Evolutionary conservation across 30 jellyfish, hydroid and myxozoan genomes (phyloP).

Genomic region (Hydractinia symbiolongicarpus): DNA sequence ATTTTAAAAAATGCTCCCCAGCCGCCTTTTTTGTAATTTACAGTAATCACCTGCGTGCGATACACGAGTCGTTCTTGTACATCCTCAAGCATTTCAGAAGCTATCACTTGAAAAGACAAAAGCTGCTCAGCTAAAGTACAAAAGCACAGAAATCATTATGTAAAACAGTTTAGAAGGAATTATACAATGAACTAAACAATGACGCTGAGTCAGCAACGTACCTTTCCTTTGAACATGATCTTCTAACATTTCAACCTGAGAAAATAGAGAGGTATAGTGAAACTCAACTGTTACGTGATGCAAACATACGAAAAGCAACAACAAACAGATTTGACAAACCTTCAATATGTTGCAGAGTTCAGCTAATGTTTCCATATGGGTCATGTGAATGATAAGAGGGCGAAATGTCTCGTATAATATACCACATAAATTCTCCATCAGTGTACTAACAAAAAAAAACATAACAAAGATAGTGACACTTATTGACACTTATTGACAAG

Average conservation of each 20-base stretch:
- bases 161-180: background rate
- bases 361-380: conserved; percentile 96
- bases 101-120: conserved; percentile 65
- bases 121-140: conserved; percentile 62
- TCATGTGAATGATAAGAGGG: conserved; percentile 79
- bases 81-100: conserved; percentile 83
- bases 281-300: background rate
- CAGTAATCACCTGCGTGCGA: conserved; percentile 78
- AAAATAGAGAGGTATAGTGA: background rate
- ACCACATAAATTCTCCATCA: conserved; percentile 78
- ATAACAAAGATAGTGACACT: background rate
- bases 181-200: background rate
- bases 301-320: background rate
- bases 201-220: background rate
- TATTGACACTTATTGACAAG: too few relatives aligned
- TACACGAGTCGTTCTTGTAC: conserved; percentile 94
- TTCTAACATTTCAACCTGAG: conserved; percentile 89
- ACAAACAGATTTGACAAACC: conserved; percentile 29
- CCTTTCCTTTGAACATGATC: conserved; percentile 86
- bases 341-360: conserved; percentile 82
- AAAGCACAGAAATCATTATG: background rate
- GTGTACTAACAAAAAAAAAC: conserved; percentile 31
- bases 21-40: too few relatives aligned
- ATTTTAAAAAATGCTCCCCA: too few relatives aligned
- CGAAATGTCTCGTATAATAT: conserved; percentile 82